Conservation (phyloP, 2,113 vertebrate species). For the Labeo rohita region DNA sequence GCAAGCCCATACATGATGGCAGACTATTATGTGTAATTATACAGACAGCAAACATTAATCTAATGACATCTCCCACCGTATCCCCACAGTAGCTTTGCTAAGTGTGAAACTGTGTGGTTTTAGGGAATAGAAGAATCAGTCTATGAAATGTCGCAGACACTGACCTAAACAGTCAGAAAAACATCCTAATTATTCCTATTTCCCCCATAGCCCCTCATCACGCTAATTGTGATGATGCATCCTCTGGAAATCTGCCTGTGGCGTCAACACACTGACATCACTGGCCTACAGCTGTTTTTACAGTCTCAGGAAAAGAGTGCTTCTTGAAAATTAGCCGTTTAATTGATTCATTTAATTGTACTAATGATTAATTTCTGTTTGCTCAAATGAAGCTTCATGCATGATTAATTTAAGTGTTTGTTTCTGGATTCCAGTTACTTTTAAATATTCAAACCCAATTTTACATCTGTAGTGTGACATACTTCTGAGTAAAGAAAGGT, state of each 20-base stretch:
- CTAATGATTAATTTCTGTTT: conserved; percentile 27
- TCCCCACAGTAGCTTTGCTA: conserved; percentile 52
- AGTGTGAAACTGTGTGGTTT: not conserved
- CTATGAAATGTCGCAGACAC: conserved; percentile 56
- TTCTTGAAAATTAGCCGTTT: conserved; percentile 15
- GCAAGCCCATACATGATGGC: not conserved
- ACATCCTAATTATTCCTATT: conserved; percentile 69
- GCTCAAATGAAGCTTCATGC: not conserved
- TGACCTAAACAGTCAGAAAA: conserved; percentile 59
- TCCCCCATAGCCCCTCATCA: conserved; percentile 56
- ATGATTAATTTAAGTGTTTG: not conserved
- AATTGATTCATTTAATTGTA: conserved; percentile 41
- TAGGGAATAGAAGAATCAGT: not conserved
- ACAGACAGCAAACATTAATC: conserved; percentile 54
- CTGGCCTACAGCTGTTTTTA: conserved; percentile 34
- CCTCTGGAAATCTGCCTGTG: conserved; percentile 55
- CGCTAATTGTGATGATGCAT: conserved; percentile 71
- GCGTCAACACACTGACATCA: conserved; percentile 72
- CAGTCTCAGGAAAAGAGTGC: conserved; percentile 52
- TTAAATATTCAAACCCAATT: not conserved
- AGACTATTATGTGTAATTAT: conserved; percentile 45
- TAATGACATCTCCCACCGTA: conserved; percentile 56
- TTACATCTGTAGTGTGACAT: not conserved
- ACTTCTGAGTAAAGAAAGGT: not conserved
- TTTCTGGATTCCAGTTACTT: not conserved